Base-by-base conservation (phyloP, 1,140 invertebrate genomes). In the Stenopsyche tienmushanensis region DNA sequence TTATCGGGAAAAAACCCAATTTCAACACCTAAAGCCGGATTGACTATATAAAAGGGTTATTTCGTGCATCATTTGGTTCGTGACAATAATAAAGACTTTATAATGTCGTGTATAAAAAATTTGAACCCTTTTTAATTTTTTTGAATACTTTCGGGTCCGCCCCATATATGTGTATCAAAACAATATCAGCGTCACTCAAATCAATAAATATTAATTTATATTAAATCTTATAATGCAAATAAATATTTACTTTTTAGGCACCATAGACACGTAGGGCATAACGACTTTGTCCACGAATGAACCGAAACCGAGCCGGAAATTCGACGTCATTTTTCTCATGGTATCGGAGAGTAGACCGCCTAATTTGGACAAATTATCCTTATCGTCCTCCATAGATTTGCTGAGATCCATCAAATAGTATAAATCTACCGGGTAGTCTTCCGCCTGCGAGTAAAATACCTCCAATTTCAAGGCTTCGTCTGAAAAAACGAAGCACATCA, bases 251-350 rank as follows among this genome's bases (percentile, higher is more conserved):
- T 88, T 88, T 71, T 85, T 86, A 23, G 88, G 87, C 24, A 90
- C 85, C 44, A 87, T 90, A 64, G 86, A 91, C n/a, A 92, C 93
- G 76, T 96, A 99, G 13, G 97, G 97, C 91, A 97, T 96, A 0
- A 97, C 91, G 54, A 96, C 90, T 85, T 99, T 99, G 76, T 99
- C 97, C 0, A 99, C 96, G 82, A 99, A 99, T 34, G 95, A 98
- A 21, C 97, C 97, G 78, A 99, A 99, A 45, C 97, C 97, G 24
- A 98, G 85, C 44, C 89, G 84, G 78, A 99, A 98, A 74, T 99
- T 95, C 10, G 88, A 91, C 0, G 97, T 99, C 58, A 99, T 89
- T 65, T 88, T 88, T 66, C 83, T 86, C 92, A 94, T 93, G 45
- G 86, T 89, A 69, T 86, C 83, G 20, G 92, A 93, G 10, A 97